A percentile compares a stretch with the other conserved stretches of the same genome.
Evolutionary conservation across 2,113 vertebrate genomes (phyloP).

Genomic region (Strix aluco): DNA sequence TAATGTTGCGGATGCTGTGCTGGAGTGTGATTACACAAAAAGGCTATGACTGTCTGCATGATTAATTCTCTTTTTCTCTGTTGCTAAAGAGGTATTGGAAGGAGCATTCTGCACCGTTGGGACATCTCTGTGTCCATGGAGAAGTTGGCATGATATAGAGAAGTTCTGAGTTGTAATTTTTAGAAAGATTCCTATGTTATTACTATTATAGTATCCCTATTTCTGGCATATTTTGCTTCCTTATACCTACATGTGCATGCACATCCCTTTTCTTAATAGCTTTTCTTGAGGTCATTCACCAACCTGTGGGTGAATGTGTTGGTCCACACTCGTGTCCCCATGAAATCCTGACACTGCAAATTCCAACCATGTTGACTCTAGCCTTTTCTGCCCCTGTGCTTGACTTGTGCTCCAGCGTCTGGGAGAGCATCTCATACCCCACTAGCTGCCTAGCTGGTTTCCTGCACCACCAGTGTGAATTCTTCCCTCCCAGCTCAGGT

Average conservation of each 20-base stretch:
- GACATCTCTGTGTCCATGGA: background rate
- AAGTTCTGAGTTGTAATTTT: background rate
- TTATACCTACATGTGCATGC: rapidly evolving
- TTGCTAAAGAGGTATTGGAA: background rate
- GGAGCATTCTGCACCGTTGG: background rate
- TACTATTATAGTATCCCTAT: background rate
- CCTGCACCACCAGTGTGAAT: rapidly evolving
- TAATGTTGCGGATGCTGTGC: background rate
- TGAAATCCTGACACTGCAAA: background rate
- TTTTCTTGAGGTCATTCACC: background rate
- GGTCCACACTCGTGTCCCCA: background rate
- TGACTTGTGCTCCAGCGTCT: rapidly evolving
- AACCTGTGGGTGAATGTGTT: background rate
- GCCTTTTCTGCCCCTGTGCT: rapidly evolving
- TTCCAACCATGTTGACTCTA: rapidly evolving
- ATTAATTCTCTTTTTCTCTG: background rate
- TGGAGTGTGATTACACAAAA: background rate
- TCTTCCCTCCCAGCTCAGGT: background rate
- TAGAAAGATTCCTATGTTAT: background rate
- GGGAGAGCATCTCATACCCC: background rate
- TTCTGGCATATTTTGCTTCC: background rate
- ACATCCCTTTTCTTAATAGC: background rate
- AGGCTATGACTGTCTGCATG: background rate
- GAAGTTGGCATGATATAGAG: background rate
- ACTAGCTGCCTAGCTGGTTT: background rate